phyloP scores from a whole-genome alignment of 2,888 invertebrate species.

The Aleiodes alternator region DNA sequence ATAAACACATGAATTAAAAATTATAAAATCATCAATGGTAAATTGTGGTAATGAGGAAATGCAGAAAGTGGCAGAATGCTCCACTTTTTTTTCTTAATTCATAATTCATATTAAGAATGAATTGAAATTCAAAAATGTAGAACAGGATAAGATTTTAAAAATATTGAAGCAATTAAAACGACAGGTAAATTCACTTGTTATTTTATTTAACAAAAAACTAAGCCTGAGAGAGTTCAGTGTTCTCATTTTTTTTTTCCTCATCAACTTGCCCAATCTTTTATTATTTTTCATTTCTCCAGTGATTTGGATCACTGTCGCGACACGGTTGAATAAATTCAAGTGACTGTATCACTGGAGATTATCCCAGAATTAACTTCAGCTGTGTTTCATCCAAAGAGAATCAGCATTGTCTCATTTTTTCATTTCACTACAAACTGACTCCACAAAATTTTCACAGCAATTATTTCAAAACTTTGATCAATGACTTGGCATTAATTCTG shows the following conservation, averaged over 20 bases:
- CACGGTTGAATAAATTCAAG: constrained; percentile 25
- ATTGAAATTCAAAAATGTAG: not conserved
- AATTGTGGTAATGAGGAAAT: constrained; percentile 17
- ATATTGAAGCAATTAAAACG: not conserved
- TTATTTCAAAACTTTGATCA: too few species aligned
- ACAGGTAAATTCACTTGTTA: not conserved
- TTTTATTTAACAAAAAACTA: not conserved
- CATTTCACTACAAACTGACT: too few species aligned
- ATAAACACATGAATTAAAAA: constrained; percentile 10
- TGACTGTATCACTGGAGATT: not conserved
- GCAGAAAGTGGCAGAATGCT: constrained; percentile 6
- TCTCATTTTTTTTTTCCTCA: not conserved
- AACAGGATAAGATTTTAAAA: not conserved
- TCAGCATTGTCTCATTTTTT: too few species aligned
- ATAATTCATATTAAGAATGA: constrained; percentile 3
- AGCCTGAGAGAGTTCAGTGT: constrained; percentile 1
- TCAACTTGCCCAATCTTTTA: not conserved
- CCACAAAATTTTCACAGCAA: too few species aligned
- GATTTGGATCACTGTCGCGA: constrained; percentile 23
- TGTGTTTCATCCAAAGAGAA: not conserved
- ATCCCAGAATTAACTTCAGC: constrained; percentile 9
- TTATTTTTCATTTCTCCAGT: constrained; percentile 23
- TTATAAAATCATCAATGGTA: constrained; percentile 25
- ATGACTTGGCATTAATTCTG: too few species aligned
- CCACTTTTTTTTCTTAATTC: constrained; percentile 2